Evolutionary conservation across 2,888 invertebrate species (phyloP).

Genomic region (Amiota minor): DNA sequence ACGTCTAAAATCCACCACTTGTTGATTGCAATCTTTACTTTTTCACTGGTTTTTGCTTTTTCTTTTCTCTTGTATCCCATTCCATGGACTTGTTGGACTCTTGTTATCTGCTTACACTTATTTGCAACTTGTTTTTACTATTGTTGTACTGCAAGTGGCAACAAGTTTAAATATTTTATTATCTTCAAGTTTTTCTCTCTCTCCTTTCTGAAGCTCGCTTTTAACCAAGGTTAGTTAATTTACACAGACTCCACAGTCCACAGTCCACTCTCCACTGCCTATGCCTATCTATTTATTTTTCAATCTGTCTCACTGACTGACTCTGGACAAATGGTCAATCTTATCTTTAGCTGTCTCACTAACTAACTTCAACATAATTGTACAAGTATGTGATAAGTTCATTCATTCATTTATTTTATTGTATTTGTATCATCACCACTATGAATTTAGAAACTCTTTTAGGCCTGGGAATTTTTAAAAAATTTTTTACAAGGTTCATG

Average conservation of each 20-base stretch:
- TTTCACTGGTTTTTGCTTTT: background rate
- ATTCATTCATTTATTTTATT: constrained; percentile 4
- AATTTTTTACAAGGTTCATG: background rate
- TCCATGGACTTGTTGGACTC: background rate
- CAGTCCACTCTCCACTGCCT: background rate
- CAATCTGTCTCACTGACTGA: background rate
- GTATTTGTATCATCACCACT: background rate
- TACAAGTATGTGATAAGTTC: constrained; percentile 19
- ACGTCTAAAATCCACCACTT: background rate
- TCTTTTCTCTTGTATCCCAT: background rate
- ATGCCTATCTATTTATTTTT: background rate
- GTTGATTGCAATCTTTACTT: constrained; percentile 20
- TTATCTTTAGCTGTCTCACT: constrained; percentile 6
- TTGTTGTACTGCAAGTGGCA: background rate
- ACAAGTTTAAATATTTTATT: constrained; percentile 2
- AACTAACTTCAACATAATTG: constrained; percentile 15
- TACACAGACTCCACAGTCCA: no score
- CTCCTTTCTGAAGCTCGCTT: background rate
- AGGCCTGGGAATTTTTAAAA: background rate
- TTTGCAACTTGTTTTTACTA: constrained; percentile 15
- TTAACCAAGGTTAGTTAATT: constrained; percentile 19
- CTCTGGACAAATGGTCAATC: background rate
- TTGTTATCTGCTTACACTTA: constrained; percentile 1
- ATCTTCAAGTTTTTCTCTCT: background rate
- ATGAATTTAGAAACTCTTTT: background rate